These are phyloP conservation scores for Lucilia sericata DNA, from an alignment of 1,140 invertebrate genomes.

Conservation along the genomic window DNA sequence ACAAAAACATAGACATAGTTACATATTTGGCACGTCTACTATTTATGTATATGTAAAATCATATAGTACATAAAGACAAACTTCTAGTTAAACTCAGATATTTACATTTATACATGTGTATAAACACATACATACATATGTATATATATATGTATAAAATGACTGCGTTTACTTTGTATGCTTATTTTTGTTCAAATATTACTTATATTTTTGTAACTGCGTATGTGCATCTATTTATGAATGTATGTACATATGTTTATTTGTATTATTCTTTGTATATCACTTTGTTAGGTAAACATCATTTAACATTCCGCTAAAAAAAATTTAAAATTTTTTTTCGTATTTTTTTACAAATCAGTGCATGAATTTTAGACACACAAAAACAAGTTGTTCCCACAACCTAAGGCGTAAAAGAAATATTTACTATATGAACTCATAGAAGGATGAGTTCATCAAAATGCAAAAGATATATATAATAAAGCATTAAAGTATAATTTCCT, in stretches of 20 bases:
- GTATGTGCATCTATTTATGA: slow-evolving; percentile 7
- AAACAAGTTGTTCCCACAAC: not conserved
- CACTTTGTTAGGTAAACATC: slow-evolving; percentile 37
- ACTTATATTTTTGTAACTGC: slow-evolving; percentile 12
- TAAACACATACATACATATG: too few relatives aligned
- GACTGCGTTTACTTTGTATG: not conserved
- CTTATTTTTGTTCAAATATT: slow-evolving; percentile 33
- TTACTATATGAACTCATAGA: slow-evolving; percentile 4
- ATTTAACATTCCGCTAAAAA: slow-evolving; percentile 21
- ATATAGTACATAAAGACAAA: not conserved
- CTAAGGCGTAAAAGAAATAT: not conserved
- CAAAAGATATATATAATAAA: not conserved
- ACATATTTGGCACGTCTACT: not conserved
- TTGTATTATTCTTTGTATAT: slow-evolving; percentile 29
- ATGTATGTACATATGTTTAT: not conserved
- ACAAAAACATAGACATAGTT: not conserved
- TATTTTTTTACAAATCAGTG: not conserved
- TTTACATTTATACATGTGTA: too few relatives aligned
- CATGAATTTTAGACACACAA: not conserved
- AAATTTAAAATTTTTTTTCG: not conserved
- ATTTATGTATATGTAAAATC: not conserved
- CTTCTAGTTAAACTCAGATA: not conserved
- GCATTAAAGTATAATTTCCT: not conserved
- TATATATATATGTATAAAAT: not conserved
- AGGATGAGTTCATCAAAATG: slow-evolving; percentile 3